These are phyloP conservation scores for Bombus huntii DNA, from an alignment of 1,140 invertebrate species.

Conservation along the genomic window DNA sequence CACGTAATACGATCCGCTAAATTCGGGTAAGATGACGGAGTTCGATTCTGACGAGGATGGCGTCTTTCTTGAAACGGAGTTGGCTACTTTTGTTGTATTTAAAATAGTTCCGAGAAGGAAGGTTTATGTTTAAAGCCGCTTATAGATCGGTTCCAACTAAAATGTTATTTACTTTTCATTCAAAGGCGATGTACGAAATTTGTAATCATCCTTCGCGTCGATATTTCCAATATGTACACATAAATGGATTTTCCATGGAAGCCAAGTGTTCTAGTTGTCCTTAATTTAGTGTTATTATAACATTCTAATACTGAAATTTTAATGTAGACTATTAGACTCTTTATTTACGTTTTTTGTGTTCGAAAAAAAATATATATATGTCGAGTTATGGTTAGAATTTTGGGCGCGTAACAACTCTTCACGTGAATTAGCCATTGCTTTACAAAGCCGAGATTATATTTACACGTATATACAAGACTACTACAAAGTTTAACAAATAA, in stretches of 20 bases:
- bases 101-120: conserved; percentile 38
- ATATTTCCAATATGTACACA: too few relatives aligned
- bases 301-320: not conserved
- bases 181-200: not conserved
- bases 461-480: too few relatives aligned
- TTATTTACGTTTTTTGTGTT: not conserved
- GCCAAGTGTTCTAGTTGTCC: not conserved
- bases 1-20: conserved; percentile 1
- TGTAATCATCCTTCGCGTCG: not conserved
- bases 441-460: too few relatives aligned
- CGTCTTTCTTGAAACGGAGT: not conserved
- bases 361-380: not conserved
- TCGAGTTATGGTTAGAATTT: too few relatives aligned
- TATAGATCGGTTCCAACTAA: conserved; percentile 2
- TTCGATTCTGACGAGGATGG: not conserved
- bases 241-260: not conserved
- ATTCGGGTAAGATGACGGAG: not conserved
- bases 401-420: too few relatives aligned
- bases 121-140: not conserved
- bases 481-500: too few relatives aligned
- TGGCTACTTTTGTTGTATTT: conserved; percentile 17
- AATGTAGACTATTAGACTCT: not conserved
- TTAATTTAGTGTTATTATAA: conserved; percentile 11
- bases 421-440: too few relatives aligned
- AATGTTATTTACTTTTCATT: not conserved